Percentiles rank a stretch among this genome's conserved stretches.
Evolutionary conservation across 64 coral and sea anemone species (phyloP).

Genomic region (Dendrophyllia cribrosa): DNA sequence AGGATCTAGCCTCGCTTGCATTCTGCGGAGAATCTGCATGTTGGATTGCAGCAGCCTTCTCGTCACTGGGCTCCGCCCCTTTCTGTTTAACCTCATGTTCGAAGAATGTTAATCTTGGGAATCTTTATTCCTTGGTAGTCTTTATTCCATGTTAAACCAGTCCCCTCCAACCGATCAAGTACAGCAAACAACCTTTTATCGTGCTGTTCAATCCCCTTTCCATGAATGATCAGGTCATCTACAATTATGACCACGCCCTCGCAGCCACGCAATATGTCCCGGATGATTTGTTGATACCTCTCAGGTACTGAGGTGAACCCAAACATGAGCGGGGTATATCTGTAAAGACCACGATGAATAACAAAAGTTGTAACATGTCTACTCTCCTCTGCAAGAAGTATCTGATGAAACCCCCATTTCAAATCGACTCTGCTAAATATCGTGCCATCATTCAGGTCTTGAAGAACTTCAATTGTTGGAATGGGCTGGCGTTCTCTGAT

Average conservation of each 20-base stretch:
- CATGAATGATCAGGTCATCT: not conserved
- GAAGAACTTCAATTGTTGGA: too few relatives aligned
- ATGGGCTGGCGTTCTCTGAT: constrained; percentile 5
- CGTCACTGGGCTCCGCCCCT: constrained; percentile 18
- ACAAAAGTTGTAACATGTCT: not conserved
- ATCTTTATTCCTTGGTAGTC: not conserved
- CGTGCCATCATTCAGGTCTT: not conserved
- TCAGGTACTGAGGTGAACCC: not conserved
- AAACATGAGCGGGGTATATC: not conserved
- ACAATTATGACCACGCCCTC: not conserved
- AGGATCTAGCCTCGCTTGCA: constrained; percentile 18
- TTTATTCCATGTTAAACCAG: not conserved
- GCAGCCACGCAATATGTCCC: not conserved
- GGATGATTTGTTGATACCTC: not conserved
- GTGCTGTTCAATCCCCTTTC: not conserved
- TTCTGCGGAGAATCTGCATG: constrained; percentile 31
- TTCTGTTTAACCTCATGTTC: constrained; percentile 22
- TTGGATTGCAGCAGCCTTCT: constrained; percentile 37
- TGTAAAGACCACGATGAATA: not conserved
- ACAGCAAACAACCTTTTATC: not conserved
- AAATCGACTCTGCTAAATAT: not conserved
- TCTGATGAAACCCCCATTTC: constrained; percentile 11
- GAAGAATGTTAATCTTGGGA: constrained; percentile 18
- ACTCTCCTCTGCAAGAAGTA: not conserved
- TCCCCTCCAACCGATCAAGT: not conserved